These are phyloP conservation scores for Pithecia hirsuta DNA, from an alignment of 2,797 vertebrate species.

Conservation along the genomic window DNA sequence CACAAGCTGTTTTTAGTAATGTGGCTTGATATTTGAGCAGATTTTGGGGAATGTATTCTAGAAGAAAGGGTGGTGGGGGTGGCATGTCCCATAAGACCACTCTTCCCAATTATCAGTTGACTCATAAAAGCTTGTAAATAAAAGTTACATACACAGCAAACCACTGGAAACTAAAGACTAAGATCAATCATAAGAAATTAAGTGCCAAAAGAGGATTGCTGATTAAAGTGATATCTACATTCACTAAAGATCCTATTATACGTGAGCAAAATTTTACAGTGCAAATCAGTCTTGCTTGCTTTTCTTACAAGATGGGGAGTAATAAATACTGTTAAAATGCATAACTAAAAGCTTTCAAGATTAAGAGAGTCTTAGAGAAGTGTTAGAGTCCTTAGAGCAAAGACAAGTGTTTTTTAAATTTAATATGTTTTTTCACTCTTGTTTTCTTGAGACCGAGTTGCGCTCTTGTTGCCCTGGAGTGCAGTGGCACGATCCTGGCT, in stretches of 20 bases:
- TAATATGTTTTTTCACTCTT: neutral
- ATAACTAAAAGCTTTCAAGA: neutral
- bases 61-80: neutral
- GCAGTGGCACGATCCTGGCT: neutral
- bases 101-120: neutral
- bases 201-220: neutral
- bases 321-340: neutral
- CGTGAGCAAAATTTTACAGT: neutral
- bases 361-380: neutral
- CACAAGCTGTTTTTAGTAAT: neutral
- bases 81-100: neutral
- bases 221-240: neutral
- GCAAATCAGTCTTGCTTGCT: neutral
- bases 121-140: neutral
- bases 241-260: neutral
- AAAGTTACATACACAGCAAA: neutral
- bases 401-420: neutral
- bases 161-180: neutral
- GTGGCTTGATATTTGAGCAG: neutral
- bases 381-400: neutral
- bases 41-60: neutral
- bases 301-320: neutral
- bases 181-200: neutral
- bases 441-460: neutral
- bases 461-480: neutral